Base-by-base conservation (phyloP, 1,140 invertebrate genomes). In the Zaprionus tsacasi region DNA sequence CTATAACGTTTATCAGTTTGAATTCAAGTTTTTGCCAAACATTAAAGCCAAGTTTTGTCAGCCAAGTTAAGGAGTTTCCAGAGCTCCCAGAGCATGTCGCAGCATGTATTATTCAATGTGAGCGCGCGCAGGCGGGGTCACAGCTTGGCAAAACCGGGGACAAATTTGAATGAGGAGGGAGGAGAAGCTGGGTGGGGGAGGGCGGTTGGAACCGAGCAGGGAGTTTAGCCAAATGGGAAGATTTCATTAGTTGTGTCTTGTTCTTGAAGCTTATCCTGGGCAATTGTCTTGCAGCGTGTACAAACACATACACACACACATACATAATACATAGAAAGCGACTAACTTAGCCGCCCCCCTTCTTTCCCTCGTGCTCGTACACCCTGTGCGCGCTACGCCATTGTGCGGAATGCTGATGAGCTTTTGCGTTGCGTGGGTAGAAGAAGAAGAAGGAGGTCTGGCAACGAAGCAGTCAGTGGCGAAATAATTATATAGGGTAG, bases 21-120 rank as follows among this genome's bases (percentile, higher is more conserved):
- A 33, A 36, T 48, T 36, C 25, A 63, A 52, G 40, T 63, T 64
- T 58, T n/a, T n/a, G 11, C 35, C 21, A 21, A 6, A 21, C 15
- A 21, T 25, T 25, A 45, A 27, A 45, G 43, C 3, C 35, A 48
- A 38, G 33, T 17, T 54, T 17, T 54, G 12, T 21, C 21, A 45
- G 43, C 3, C 35, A 48, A 38, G 33, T 17, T 55, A 25, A 54
- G 43, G 52, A 43, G 3, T 15, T 45, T 36, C 15, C 43, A 50
- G 21, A 50, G 59, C 27, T 25, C 27, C 36, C 15, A 40, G 36
- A 45, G 58, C n/a, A 25, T 50, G 25, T 15, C 17, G 17, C 5
- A 12, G 48, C 60, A 74, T 74, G 52, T 74, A 57, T 70, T 69
- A 74, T 74, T 70, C 66, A 73, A 30, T 54, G 21, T 21, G 21